Evolutionary conservation across 2,888 invertebrate species (phyloP).

Genomic region (Panzeria rudis): DNA sequence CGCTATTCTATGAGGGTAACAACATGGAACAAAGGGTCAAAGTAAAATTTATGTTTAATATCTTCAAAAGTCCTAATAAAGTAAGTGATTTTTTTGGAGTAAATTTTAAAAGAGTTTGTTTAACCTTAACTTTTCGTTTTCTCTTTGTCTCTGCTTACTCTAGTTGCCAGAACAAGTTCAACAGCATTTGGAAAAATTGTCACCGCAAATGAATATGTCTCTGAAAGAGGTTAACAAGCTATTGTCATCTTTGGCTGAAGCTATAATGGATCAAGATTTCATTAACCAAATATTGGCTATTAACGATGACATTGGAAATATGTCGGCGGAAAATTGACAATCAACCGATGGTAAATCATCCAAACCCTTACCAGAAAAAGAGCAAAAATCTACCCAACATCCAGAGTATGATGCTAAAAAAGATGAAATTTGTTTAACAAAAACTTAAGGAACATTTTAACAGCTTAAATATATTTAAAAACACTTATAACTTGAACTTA

Average conservation of each 20-base stretch:
- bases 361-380: slow-evolving; percentile 51
- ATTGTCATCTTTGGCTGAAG: slow-evolving; percentile 87
- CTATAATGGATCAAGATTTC: slow-evolving; percentile 89
- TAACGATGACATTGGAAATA: slow-evolving; percentile 91
- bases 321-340: slow-evolving; percentile 89
- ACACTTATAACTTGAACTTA: slow-evolving; percentile 42
- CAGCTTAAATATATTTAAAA: slow-evolving; percentile 12
- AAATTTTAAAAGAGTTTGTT: neutral
- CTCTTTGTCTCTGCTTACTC: slow-evolving; percentile 67
- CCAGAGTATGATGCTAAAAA: slow-evolving; percentile 38
- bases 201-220: slow-evolving; percentile 89
- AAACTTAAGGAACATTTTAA: neutral
- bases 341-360: slow-evolving; percentile 73
- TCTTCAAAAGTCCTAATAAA: slow-evolving; percentile 86
- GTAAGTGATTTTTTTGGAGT: slow-evolving; percentile 82
- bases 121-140: neutral
- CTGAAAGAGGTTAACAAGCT: slow-evolving; percentile 87
- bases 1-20: slow-evolving; percentile 89
- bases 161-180: slow-evolving; percentile 87
- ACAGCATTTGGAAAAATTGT: slow-evolving; percentile 88
- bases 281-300: slow-evolving; percentile 90
- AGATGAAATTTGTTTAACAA: neutral
- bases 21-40: slow-evolving; percentile 87
- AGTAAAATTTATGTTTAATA: slow-evolving; percentile 90
- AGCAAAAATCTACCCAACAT: slow-evolving; percentile 36